Evolutionary conservation across 2,113 vertebrate genomes (phyloP), one percentile per base, ranked within the genome.

Genomic region (Struthio camelus): DNA sequence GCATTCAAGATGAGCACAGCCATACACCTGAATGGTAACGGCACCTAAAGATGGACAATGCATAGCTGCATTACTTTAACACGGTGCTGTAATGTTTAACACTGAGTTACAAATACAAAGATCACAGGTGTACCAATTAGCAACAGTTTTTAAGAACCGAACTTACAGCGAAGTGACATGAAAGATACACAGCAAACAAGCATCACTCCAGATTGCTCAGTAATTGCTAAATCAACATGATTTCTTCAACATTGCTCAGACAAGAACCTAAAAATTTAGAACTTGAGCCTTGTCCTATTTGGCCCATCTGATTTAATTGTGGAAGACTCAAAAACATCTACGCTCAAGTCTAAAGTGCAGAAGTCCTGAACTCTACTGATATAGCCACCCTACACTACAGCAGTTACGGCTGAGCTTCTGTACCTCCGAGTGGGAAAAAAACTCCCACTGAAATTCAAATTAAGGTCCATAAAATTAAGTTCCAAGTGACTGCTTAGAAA

Each of bases 71-170:
- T 6, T 8, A 3, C 62, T 20, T 25, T 34, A n/a, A 23, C 25
- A 1, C 1, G 15, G 24, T 20, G 36, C 38, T 32, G 36, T 1
- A 16, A 44, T 0, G 0, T 2, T 61, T 2, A 16, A 4, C 42
- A 2, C 27, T 3, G 32, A 24, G 22, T 17, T 16, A 53, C 69
- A 59, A 65, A n/a, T 3, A 19, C 16, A 25, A 23, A 27, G 24
- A 46, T 3, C 36, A 38, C 73, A 51, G 22, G n/a, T 46, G 61
- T 11, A 64, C 36, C 79, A 75, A 42, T 28, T 4, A 30, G 42
- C 14, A 34, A 25, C 32, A 40, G 66, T 17, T 73, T 28, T 67
- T 14, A 38, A 79, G 59, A 34, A 11, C 13, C 25, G 71, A 71
- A 59, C 38, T 82, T 23, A 12, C 16, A 50, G 20, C 5, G 62